Percentiles rank a stretch among this genome's conserved stretches.
Evolutionary conservation across 2,113 vertebrate genomes (phyloP).

Genomic region (Cacatua alba): DNA sequence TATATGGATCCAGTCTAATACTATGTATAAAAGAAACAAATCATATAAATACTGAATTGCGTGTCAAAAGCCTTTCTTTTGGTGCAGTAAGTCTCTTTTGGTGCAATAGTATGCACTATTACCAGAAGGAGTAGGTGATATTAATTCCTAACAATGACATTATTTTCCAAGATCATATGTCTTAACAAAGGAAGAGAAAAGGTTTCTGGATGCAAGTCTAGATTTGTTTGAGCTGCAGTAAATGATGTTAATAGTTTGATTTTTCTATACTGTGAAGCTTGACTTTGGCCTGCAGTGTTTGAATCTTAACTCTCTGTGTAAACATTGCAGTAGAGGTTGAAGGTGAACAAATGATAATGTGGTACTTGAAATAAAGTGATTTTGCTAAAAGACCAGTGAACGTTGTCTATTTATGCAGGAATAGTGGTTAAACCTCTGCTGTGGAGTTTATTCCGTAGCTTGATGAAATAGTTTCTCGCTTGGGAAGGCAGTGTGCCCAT

Average conservation of each 20-base stretch:
- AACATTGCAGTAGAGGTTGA: not conserved
- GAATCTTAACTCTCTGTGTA: not conserved
- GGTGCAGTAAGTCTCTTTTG: not conserved
- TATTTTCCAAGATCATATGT: not conserved
- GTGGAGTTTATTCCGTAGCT: not conserved
- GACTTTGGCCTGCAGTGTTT: not conserved
- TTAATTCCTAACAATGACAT: not conserved
- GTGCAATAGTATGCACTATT: not conserved
- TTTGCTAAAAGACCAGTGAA: constrained; percentile 3
- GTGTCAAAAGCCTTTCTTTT: not conserved
- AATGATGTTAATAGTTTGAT: not conserved
- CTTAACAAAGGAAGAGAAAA: not conserved
- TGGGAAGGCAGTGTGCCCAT: not conserved
- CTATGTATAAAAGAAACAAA: not conserved
- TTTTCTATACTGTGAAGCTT: not conserved
- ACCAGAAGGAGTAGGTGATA: not conserved
- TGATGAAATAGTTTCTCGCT: not conserved
- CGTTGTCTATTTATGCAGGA: not conserved
- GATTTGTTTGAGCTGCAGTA: not conserved
- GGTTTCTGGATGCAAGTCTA: not conserved
- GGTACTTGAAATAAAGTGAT: not conserved
- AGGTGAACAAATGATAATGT: constrained; percentile 4
- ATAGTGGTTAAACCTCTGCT: not conserved
- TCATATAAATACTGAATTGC: not conserved
- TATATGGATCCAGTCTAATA: not conserved